These are phyloP conservation scores for Frieseomelitta varia DNA, from an alignment of 1,140 invertebrate genomes.

Conservation along the genomic window DNA sequence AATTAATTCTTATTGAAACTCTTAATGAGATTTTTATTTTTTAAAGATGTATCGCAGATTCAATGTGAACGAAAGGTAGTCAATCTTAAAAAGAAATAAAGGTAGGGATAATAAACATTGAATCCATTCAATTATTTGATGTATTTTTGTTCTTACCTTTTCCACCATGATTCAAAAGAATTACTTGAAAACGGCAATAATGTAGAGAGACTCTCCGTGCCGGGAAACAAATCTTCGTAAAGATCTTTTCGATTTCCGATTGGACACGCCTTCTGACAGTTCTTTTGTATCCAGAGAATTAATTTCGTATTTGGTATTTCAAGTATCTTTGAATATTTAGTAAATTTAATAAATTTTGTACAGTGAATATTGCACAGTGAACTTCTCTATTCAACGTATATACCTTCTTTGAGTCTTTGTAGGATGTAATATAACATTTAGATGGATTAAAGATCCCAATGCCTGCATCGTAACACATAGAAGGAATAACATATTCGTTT, in stretches of 20 bases:
- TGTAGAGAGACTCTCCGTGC: not conserved
- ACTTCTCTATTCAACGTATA: not conserved
- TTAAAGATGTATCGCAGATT: too few relatives aligned
- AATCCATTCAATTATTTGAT: not conserved
- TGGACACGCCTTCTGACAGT: slow-evolving; percentile 81
- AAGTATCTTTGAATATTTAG: slow-evolving; percentile 41
- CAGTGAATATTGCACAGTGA: not conserved
- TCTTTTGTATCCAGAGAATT: slow-evolving; percentile 82
- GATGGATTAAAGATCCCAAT: slow-evolving; percentile 81
- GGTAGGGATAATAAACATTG: not conserved
- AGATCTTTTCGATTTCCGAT: slow-evolving; percentile 80
- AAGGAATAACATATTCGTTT: slow-evolving; percentile 75
- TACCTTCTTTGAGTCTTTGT: slow-evolving; percentile 69
- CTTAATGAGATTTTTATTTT: not conserved
- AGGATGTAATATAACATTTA: slow-evolving; percentile 75
- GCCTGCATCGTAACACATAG: slow-evolving; percentile 80
- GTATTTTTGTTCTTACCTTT: slow-evolving; percentile 48
- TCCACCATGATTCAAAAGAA: slow-evolving; percentile 65
- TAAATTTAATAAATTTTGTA: not conserved
- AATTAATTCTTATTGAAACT: not conserved
- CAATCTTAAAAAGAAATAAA: not conserved
- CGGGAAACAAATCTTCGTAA: slow-evolving; percentile 81
- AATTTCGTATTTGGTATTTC: slow-evolving; percentile 75
- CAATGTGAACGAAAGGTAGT: not conserved
- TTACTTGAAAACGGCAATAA: slow-evolving; percentile 50